Conservation (phyloP, 2,113 vertebrate genomes). For the Pterocles orientalis region DNA sequence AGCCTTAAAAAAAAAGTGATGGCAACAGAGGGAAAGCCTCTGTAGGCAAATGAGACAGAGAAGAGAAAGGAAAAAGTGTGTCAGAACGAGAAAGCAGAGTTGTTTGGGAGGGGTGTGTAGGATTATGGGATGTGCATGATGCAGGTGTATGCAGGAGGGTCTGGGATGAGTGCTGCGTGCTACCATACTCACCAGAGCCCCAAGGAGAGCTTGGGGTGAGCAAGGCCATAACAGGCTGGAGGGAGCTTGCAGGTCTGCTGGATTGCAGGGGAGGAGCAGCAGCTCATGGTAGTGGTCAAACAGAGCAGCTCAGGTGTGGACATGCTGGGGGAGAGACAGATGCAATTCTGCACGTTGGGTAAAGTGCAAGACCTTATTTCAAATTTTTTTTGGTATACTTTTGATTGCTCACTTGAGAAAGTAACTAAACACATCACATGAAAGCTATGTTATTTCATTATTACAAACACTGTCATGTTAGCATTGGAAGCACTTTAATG, state of each 20-base stretch:
- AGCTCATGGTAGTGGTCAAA: not conserved
- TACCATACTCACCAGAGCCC: not conserved
- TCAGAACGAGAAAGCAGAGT: not conserved
- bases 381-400: not conserved
- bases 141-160: fast-evolving
- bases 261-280: not conserved
- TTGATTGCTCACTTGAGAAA: not conserved
- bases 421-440: not conserved
- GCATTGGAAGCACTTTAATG: not conserved
- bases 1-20: not conserved
- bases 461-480: not conserved
- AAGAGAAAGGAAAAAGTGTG: not conserved
- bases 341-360: fast-evolving
- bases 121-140: not conserved
- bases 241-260: not conserved
- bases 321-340: fast-evolving
- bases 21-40: not conserved
- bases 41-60: not conserved
- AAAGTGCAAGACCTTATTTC: not conserved
- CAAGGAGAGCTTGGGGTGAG: not conserved
- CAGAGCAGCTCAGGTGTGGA: not conserved
- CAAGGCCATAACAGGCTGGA: not conserved
- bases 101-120: not conserved
- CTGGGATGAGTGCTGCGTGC: not conserved
- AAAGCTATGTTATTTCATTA: not conserved